phyloP scores from a whole-genome alignment of 2,888 invertebrate species.

The Tupiocoris notatus region DNA sequence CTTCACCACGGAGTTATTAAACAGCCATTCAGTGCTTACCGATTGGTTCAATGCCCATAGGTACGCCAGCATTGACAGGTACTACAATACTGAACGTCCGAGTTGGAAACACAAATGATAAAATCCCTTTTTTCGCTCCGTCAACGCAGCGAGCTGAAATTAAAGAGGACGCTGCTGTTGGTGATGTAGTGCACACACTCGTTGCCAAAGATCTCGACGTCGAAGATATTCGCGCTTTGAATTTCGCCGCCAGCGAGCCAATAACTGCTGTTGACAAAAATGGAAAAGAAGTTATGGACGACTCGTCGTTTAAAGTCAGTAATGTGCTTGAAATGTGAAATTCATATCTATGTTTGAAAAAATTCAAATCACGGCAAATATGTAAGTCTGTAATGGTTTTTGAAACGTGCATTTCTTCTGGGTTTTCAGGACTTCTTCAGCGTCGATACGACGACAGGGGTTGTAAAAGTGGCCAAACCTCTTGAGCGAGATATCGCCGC shows the following conservation, averaged over 20 bases:
- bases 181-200: slow-evolving; percentile 69
- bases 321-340: no score
- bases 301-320: slow-evolving; percentile 54
- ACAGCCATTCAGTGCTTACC: no score
- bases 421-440: slow-evolving; percentile 62
- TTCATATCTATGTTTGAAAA: neutral
- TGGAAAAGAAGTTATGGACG: slow-evolving; percentile 66
- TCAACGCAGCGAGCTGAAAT: slow-evolving; percentile 75
- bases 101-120: slow-evolving; percentile 84
- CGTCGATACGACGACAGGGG: slow-evolving; percentile 60
- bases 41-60: no score
- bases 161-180: slow-evolving; percentile 74
- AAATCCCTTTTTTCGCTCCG: slow-evolving; percentile 78
- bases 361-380: neutral
- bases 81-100: slow-evolving; percentile 75
- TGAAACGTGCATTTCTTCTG: no score
- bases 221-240: slow-evolving; percentile 64
- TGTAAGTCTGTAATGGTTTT: slow-evolving; percentile 9
- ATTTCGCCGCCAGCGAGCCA: slow-evolving; percentile 66
- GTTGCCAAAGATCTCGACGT: slow-evolving; percentile 80
- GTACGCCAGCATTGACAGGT: slow-evolving; percentile 76
- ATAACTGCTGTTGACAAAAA: slow-evolving; percentile 80
- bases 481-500: slow-evolving; percentile 69
- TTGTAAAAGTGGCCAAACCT: slow-evolving; percentile 63
- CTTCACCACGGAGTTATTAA: no score